Evolutionary conservation across 2,888 invertebrate species (phyloP).

Genomic region (Heliothis peltigera): DNA sequence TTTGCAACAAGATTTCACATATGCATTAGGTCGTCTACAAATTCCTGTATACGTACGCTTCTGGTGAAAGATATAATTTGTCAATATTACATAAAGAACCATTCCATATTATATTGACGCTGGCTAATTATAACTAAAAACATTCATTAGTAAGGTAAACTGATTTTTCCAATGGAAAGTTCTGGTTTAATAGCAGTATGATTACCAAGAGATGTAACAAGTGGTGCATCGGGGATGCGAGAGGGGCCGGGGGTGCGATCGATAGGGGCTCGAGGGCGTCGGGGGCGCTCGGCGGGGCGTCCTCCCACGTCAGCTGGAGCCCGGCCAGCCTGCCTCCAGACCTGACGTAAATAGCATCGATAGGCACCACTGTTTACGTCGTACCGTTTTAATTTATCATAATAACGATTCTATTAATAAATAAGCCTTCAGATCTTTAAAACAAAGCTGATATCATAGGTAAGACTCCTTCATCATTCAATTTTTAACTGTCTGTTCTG

Average conservation of each 20-base stretch:
- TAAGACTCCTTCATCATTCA: conserved; percentile 16
- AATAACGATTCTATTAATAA: conserved; percentile 21
- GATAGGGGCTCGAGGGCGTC: conserved; percentile 65
- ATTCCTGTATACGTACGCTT: no score
- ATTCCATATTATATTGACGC: not conserved
- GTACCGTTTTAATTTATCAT: conserved; percentile 38
- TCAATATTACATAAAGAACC: not conserved
- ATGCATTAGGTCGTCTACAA: no score
- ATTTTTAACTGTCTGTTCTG: conserved; percentile 8
- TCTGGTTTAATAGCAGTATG: conserved; percentile 27
- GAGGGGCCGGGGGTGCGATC: conserved; percentile 67
- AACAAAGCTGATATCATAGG: conserved; percentile 8
- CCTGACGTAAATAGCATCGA: conserved; percentile 65
- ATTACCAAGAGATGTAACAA: conserved; percentile 79
- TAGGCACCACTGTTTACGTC: conserved; percentile 47
- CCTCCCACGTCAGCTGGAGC: conserved; percentile 74
- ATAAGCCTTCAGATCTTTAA: conserved; percentile 5
- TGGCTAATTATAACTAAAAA: conserved; percentile 4
- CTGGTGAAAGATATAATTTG: no score
- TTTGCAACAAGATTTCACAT: no score
- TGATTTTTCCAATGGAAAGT: conserved; percentile 14
- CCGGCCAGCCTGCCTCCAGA: conserved; percentile 65
- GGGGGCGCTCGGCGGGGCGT: conserved; percentile 54
- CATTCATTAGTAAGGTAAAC: conserved; percentile 3
- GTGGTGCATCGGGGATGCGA: conserved; percentile 81